Evolutionary conservation across 1,140 invertebrate genomes (phyloP).

Genomic region (Zaprionus gabonicus): DNA sequence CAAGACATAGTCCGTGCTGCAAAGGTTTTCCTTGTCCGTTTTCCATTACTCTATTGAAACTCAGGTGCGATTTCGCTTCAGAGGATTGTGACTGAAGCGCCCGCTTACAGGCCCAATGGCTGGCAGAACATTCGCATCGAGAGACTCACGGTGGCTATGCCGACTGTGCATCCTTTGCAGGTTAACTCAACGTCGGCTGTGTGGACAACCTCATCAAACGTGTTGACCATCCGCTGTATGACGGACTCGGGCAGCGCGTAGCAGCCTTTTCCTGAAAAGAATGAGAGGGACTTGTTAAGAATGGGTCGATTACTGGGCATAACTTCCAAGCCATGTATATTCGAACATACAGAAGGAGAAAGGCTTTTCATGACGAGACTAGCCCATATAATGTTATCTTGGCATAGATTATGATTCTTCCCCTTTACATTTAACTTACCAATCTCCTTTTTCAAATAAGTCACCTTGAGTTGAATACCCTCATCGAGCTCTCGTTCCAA

Average conservation of each 20-base stretch:
- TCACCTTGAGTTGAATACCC: constrained; percentile 45
- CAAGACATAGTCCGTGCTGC: constrained; percentile 8
- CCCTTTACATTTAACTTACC: constrained; percentile 31
- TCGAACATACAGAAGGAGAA: too few relatives aligned
- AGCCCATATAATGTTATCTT: too few relatives aligned
- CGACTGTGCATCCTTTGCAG: constrained; percentile 67
- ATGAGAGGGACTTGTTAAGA: too few relatives aligned
- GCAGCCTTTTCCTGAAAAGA: constrained; percentile 51
- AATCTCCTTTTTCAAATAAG: constrained; percentile 60
- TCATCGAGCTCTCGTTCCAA: constrained; percentile 47
- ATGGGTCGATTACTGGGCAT: too few relatives aligned
- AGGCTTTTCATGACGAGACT: too few relatives aligned
- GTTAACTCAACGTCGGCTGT: constrained; percentile 62
- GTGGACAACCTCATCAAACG: constrained; percentile 32
- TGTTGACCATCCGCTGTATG: constrained; percentile 38
- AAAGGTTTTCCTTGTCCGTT: constrained; percentile 36
- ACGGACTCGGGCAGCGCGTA: constrained; percentile 46
- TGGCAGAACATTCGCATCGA: constrained; percentile 56
- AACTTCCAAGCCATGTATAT: too few relatives aligned
- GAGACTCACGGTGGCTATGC: constrained; percentile 51
- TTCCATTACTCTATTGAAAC: constrained; percentile 67
- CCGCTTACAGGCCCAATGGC: constrained; percentile 57
- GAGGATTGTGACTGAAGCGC: constrained; percentile 42
- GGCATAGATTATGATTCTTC: too few relatives aligned
- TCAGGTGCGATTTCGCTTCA: constrained; percentile 51